Evolutionary conservation across 2,797 vertebrate species (phyloP), one percentile per base, ranked within the genome.

Genomic region (Mallotus villosus): DNA sequence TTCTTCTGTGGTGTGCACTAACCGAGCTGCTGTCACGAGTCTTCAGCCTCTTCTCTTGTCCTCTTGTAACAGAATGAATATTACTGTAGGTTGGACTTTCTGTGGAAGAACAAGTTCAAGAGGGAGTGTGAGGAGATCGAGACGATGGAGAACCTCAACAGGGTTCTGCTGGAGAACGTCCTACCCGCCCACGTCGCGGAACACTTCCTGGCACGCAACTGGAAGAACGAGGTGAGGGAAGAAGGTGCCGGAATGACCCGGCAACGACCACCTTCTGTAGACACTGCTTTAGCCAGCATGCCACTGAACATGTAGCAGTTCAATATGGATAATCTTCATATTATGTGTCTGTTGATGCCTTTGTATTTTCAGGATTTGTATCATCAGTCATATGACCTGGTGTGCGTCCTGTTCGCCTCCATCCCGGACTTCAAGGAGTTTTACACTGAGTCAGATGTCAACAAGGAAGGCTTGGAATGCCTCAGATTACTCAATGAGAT

Each of bases 91-190:
- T 96, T 99, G 94, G 97, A 99, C 94, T 99, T 98, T 94, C 90
- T 99, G 74, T 99, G 97, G 97, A 96, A 96, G 93, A 96, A 97
- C 95, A 98, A 98, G 90, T 99, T 99, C 94, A 97, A 98, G 93
- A 96, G 95, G 93, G 97, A 99, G 88, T 96, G 97, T 27, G 97
- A 99, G 91, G 97, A 99, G 93, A 99, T 98, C 74, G 97, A 99
- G 79, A 99, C 97, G 75, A 99, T 99, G 97, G 97, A 99, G 92
- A 99, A 97, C 89, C 92, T 99, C 72, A 99, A 99, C 85, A 93
- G 96, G 0, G 96, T 99, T 66, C 94, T 99, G 78, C 90, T 99
- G 92, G 97, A 98, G 87, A 99, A 99, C 5, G 97, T 99, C 55
- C 90, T 99, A 8, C 97, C 97, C 0, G 97, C 96, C 0, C 97